phyloP scores from a whole-genome alignment of 2,888 invertebrate genomes.

The Drosophila dives region DNA sequence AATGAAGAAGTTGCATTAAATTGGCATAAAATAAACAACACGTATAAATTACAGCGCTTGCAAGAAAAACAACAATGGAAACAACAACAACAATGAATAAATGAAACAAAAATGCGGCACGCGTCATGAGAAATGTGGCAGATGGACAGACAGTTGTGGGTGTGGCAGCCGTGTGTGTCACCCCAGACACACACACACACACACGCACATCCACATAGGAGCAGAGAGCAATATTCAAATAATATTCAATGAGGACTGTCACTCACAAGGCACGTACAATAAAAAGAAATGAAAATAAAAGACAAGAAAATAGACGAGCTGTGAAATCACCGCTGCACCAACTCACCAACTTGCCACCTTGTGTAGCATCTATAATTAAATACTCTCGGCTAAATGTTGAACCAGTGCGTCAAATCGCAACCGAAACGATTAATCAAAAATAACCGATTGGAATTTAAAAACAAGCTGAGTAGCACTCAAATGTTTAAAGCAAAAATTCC shows the following conservation, averaged over 20 bases:
- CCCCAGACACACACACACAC: not conserved
- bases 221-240: conserved; percentile 38
- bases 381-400: not conserved
- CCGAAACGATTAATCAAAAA: not conserved
- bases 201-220: not conserved
- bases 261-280: conserved; percentile 31
- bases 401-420: not conserved
- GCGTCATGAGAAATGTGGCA: conserved; percentile 63
- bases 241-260: conserved; percentile 53
- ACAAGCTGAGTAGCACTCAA: not conserved
- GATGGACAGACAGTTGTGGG: conserved; percentile 41
- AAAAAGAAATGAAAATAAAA: conserved; percentile 19
- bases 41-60: conserved; percentile 69
- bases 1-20: conserved; percentile 69
- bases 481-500: not conserved
- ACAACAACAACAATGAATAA: conserved; percentile 30
- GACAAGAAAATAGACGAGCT: conserved; percentile 14
- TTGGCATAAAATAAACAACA: conserved; percentile 79
- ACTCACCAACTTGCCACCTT: not conserved
- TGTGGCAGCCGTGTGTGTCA: conserved; percentile 2
- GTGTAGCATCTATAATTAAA: not conserved
- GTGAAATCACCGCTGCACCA: not conserved
- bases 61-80: conserved; percentile 38
- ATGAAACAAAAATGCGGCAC: conserved; percentile 47
- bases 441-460: not conserved